These are phyloP conservation scores for Vesta saturnalis DNA, from an alignment of 2,888 invertebrate species.

Conservation along the genomic window DNA sequence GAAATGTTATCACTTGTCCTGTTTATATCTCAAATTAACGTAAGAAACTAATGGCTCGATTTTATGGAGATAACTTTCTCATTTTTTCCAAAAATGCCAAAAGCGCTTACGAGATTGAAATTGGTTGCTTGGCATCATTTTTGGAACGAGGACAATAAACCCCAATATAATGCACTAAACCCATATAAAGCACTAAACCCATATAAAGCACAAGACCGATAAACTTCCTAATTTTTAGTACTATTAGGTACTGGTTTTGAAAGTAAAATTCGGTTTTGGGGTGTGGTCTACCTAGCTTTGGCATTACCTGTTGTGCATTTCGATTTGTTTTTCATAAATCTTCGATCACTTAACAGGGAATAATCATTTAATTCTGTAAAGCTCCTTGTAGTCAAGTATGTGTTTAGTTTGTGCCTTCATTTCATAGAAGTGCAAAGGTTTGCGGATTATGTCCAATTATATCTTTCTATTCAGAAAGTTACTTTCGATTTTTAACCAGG, in stretches of 20 bases:
- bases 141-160: too few relatives aligned
- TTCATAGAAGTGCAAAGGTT: conserved; percentile 13
- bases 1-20: conserved; percentile 40
- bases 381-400: conserved; percentile 16
- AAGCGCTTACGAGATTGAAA: too few relatives aligned
- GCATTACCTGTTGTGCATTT: conserved; percentile 2
- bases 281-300: background rate
- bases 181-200: too few relatives aligned
- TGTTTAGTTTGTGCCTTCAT: background rate
- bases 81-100: background rate
- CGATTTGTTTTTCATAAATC: conserved; percentile 19
- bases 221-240: too few relatives aligned
- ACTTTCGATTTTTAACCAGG: conserved; percentile 1
- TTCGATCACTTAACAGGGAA: conserved; percentile 21
- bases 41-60: conserved; percentile 24
- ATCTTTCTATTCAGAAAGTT: conserved; percentile 16
- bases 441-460: conserved; percentile 16
- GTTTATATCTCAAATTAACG: conserved; percentile 32
- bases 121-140: too few relatives aligned
- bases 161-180: too few relatives aligned
- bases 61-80: conserved; percentile 31
- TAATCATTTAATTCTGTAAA: conserved; percentile 20
- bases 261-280: conserved; percentile 3
- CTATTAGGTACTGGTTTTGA: background rate
- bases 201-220: too few relatives aligned